These are phyloP conservation scores for Platyura marginata DNA, from an alignment of 1,140 invertebrate species.

Conservation along the genomic window DNA sequence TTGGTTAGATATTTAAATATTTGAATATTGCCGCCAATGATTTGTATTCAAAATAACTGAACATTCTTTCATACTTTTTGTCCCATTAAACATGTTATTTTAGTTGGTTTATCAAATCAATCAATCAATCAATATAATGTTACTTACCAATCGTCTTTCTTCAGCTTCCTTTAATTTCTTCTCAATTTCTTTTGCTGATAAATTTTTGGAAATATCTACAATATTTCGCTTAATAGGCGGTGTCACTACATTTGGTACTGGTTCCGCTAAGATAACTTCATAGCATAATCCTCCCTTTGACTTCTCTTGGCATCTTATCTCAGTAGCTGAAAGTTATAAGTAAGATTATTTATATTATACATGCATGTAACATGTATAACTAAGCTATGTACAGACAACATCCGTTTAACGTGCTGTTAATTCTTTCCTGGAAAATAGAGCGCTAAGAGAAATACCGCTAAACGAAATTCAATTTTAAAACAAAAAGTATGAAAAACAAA, in stretches of 20 bases:
- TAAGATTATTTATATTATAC: too few relatives aligned
- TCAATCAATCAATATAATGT: neutral
- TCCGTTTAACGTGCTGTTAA: too few relatives aligned
- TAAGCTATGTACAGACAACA: too few relatives aligned
- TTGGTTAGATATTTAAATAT: too few relatives aligned
- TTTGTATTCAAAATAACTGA: too few relatives aligned
- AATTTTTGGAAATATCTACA: constrained; percentile 31
- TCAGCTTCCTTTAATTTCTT: constrained; percentile 82
- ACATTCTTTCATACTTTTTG: neutral
- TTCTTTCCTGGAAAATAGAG: too few relatives aligned
- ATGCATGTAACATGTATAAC: too few relatives aligned
- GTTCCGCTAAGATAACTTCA: constrained; percentile 83
- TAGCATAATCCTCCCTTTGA: constrained; percentile 77
- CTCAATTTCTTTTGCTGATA: constrained; percentile 68
- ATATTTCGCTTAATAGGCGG: constrained; percentile 38
- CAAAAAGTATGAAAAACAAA: too few relatives aligned
- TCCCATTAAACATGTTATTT: neutral
- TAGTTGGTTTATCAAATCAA: too few relatives aligned
- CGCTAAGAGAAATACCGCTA: too few relatives aligned
- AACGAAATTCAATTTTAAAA: too few relatives aligned
- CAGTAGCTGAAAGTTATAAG: constrained; percentile 61
- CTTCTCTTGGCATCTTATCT: constrained; percentile 76
- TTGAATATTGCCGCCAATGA: too few relatives aligned
- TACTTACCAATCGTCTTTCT: constrained; percentile 65
- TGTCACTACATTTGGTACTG: constrained; percentile 34